These are phyloP conservation scores for Pelagia noctiluca DNA, from an alignment of 30 jellyfish, hydroid and myxozoan genomes.

Conservation along the genomic window DNA sequence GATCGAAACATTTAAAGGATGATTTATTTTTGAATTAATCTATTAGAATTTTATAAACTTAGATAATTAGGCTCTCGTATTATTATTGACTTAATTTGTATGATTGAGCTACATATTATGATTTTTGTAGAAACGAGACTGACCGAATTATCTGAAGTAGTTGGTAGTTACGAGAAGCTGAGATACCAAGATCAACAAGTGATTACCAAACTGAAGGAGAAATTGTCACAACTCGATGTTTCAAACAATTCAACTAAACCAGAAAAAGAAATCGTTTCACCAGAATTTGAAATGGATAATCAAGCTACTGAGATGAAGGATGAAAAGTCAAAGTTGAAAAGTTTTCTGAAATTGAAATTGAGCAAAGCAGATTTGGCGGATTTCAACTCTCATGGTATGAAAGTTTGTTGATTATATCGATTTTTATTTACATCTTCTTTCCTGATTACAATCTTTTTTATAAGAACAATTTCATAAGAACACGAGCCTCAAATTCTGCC, in stretches of 20 bases:
- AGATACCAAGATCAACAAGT: constrained; percentile 79
- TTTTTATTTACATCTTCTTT: no score
- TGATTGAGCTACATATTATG: not conserved
- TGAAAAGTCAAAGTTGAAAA: constrained; percentile 74
- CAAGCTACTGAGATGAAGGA: constrained; percentile 76
- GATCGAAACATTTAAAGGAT: no score
- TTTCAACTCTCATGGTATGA: no score
- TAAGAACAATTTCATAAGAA: no score
- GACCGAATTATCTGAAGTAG: constrained; percentile 78
- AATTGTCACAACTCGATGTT: constrained; percentile 64
- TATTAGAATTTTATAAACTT: no score
- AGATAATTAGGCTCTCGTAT: no score
- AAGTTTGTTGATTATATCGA: no score
- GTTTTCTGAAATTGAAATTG: constrained; percentile 68
- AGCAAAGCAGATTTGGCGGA: constrained; percentile 29
- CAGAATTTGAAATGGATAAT: constrained; percentile 32
- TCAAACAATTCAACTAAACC: constrained; percentile 21
- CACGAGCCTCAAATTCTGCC: no score
- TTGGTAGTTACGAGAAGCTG: constrained; percentile 84
- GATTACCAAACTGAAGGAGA: constrained; percentile 75
- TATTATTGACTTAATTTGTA: not conserved
- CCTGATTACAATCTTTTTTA: no score
- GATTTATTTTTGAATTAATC: no score
- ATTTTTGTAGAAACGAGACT: constrained; percentile 62
- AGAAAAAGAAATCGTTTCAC: constrained; percentile 1